Evolutionary conservation across 1,140 invertebrate genomes (phyloP).

Genomic region (Atta texana): DNA sequence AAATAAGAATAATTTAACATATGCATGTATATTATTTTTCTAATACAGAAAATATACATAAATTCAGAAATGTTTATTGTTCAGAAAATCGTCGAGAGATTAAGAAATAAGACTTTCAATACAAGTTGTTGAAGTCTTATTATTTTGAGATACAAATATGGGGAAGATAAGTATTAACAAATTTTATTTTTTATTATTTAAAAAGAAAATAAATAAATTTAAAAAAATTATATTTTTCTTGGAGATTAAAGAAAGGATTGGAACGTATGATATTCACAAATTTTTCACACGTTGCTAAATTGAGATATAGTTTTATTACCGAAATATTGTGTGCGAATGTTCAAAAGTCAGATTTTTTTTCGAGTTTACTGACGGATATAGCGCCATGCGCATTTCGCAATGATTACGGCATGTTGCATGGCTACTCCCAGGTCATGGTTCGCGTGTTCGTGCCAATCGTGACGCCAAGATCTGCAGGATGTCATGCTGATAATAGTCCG

Average conservation of each 20-base stretch:
- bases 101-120: background rate
- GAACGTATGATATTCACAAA: constrained; percentile 1
- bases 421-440: constrained; percentile 67
- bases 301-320: background rate
- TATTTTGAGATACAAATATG: background rate
- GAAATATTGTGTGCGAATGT: background rate
- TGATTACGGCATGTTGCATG: constrained; percentile 26
- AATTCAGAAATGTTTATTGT: background rate
- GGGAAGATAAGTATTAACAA: background rate
- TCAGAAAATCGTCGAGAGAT: background rate
- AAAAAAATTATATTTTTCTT: background rate
- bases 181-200: background rate
- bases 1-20: background rate
- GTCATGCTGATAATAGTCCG: constrained; percentile 77
- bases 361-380: constrained; percentile 39
- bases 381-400: constrained; percentile 62
- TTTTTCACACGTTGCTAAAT: background rate
- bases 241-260: background rate
- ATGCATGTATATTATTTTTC: background rate
- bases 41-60: no score
- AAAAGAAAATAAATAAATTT: background rate
- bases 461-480: constrained; percentile 73
- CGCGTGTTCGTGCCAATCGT: constrained; percentile 62
- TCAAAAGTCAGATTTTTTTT: constrained; percentile 27
- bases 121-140: background rate